These are phyloP conservation scores for Alexandromys fortis DNA, from an alignment of 2,113 vertebrate genomes.

Conservation along the genomic window DNA sequence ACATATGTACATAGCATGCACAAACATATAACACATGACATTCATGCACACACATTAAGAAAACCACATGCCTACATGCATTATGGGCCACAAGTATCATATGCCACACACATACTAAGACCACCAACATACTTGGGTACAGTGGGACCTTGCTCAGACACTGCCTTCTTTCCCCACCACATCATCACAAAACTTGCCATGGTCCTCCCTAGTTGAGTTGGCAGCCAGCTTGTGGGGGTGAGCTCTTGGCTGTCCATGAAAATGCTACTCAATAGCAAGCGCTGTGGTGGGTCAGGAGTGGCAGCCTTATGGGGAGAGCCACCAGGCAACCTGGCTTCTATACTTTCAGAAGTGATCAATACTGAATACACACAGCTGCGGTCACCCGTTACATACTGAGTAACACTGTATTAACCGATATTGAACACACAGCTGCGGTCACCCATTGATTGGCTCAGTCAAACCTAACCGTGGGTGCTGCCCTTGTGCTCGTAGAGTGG, in stretches of 20 bases:
- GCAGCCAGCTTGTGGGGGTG: not conserved
- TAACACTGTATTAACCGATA: too few relatives aligned
- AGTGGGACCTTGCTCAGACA: not conserved
- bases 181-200: not conserved
- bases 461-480: not conserved
- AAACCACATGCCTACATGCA: not conserved
- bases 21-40: not conserved
- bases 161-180: rapidly evolving
- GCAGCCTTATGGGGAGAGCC: not conserved
- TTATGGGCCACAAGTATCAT: too few relatives aligned
- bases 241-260: not conserved
- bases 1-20: too few relatives aligned
- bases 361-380: not conserved
- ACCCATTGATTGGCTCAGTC: not conserved
- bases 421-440: too few relatives aligned
- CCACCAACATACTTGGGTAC: too few relatives aligned
- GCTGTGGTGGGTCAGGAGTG: not conserved
- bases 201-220: not conserved
- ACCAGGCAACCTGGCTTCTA: not conserved
- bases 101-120: not conserved
- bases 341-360: not conserved
- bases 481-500: not conserved
- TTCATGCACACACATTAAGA: not conserved
- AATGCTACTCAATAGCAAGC: not conserved
- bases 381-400: too few relatives aligned